Percentiles rank a stretch among this genome's conserved stretches.
Evolutionary conservation across 2,888 invertebrate species (phyloP).

Genomic region (Villa cingulata): DNA sequence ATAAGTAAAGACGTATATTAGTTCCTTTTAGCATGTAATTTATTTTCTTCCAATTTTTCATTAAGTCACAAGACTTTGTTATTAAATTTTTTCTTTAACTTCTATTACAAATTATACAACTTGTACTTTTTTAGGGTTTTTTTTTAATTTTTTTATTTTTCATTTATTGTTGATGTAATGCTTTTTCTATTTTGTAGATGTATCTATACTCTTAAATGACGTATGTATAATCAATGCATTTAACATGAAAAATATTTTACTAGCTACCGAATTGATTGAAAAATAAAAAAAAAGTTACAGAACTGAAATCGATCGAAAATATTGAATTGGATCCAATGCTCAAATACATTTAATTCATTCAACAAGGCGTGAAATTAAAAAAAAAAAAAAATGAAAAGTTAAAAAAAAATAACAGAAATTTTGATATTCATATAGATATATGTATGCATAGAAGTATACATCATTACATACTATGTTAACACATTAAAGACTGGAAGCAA

Average conservation of each 20-base stretch:
- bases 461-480: too few species aligned
- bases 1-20: neutral
- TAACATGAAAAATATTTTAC: neutral
- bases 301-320: conserved; percentile 7
- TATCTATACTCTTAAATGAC: too few species aligned
- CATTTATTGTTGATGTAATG: neutral
- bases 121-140: neutral
- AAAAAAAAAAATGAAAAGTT: neutral
- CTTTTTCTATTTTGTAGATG: too few species aligned
- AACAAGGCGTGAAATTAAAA: conserved; percentile 15
- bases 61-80: conserved; percentile 7
- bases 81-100: conserved; percentile 8
- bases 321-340: conserved; percentile 8
- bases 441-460: too few species aligned
- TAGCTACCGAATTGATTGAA: neutral
- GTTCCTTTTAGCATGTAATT: conserved; percentile 6
- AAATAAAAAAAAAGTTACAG: conserved; percentile 3
- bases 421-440: too few species aligned
- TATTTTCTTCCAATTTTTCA: conserved; percentile 12
- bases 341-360: conserved; percentile 11
- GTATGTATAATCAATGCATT: too few species aligned
- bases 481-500: neutral
- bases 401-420: neutral
- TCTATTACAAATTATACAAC: neutral
- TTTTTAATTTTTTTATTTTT: neutral